These are phyloP conservation scores for Drosophila merina DNA, from an alignment of 2,888 invertebrate genomes.

Conservation along the genomic window DNA sequence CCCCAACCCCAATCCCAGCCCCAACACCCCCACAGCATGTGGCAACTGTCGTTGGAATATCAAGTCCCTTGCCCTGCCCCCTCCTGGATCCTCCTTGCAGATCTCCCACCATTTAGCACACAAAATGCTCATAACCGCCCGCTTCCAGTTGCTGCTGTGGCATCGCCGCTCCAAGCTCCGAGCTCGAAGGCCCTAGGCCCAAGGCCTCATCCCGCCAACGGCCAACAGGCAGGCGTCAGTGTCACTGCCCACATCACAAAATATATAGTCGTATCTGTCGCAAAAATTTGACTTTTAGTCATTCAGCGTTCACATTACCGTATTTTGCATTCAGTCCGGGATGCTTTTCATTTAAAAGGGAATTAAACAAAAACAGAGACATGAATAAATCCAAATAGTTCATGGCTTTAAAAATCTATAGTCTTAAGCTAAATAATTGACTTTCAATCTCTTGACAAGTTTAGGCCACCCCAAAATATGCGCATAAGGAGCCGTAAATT, in stretches of 20 bases:
- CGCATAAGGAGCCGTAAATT: neutral
- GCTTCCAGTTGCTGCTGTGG: constrained; percentile 25
- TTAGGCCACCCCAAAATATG: neutral
- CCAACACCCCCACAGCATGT: constrained; percentile 63
- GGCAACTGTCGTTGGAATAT: constrained; percentile 53
- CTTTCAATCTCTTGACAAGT: no score
- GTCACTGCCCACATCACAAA: constrained; percentile 57
- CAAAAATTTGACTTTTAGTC: constrained; percentile 67
- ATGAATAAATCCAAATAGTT: neutral
- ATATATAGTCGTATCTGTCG: constrained; percentile 70
- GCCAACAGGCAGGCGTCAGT: constrained; percentile 46
- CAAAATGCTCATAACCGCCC: constrained; percentile 71
- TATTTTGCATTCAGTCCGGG: constrained; percentile 9
- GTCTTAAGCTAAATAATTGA: neutral
- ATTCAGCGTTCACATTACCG: constrained; percentile 51
- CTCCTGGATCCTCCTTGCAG: constrained; percentile 20
- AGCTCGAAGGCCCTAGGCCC: constrained; percentile 6
- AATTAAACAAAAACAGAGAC: neutral
- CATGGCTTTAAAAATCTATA: neutral
- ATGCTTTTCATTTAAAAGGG: neutral
- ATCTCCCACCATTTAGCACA: constrained; percentile 54
- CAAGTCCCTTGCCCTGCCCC: constrained; percentile 30
- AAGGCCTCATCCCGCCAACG: constrained; percentile 21
- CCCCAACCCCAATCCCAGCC: constrained; percentile 56
- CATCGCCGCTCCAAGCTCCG: neutral